phyloP scores from a whole-genome alignment of 2,797 vertebrate species.

The Sebastes nivosus region DNA sequence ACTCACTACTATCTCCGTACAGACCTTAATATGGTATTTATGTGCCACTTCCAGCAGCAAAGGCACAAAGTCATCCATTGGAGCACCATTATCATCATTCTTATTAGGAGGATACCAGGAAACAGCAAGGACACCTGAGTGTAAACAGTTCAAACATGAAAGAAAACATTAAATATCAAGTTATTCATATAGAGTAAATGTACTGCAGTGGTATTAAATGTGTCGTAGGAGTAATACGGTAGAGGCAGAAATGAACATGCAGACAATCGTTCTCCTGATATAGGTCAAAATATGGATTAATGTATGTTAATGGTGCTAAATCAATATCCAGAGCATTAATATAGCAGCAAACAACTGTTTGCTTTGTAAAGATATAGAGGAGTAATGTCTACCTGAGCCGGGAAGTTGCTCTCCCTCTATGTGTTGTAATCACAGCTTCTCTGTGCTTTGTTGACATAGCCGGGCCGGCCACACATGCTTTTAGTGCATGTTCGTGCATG shows the following conservation, averaged over 20 bases:
- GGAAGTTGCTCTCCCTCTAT: no score
- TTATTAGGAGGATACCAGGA: constrained; percentile 94
- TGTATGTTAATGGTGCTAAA: not conserved
- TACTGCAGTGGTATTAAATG: not conserved
- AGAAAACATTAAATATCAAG: not conserved
- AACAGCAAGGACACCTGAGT: constrained; percentile 90
- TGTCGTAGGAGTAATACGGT: not conserved
- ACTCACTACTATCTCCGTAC: not conserved
- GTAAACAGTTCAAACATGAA: not conserved
- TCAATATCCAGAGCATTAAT: no score
- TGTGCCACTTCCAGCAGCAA: constrained; percentile 91
- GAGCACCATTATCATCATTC: constrained; percentile 91
- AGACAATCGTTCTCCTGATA: not conserved
- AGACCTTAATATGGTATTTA: constrained; percentile 93
- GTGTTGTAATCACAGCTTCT: no score
- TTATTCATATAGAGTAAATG: not conserved
- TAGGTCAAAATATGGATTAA: not conserved
- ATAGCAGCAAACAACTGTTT: no score
- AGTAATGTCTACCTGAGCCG: no score
- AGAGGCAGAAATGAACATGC: not conserved
- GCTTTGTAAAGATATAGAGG: no score
- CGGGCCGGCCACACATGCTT: no score
- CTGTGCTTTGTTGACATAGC: no score
- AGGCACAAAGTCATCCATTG: constrained; percentile 88
- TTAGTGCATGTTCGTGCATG: no score